Conservation (phyloP, 2,888 invertebrate species). For the Sicus ferrugineus region DNA sequence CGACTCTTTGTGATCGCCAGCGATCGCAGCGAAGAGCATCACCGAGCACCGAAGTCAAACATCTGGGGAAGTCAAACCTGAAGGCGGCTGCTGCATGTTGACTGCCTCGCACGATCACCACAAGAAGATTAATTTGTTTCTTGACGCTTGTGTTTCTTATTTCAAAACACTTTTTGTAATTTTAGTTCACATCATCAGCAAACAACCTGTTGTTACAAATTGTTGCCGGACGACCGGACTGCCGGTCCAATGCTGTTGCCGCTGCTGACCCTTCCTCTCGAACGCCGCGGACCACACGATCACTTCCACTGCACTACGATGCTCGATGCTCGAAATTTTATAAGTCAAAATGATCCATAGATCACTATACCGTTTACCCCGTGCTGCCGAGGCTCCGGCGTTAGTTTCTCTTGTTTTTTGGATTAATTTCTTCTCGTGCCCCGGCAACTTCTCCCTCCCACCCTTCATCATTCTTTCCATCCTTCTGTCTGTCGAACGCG, state of each 20-base stretch:
- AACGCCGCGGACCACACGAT: neutral
- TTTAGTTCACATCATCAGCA: slow-evolving; percentile 45
- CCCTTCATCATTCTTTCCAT: neutral
- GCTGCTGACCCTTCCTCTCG: slow-evolving; percentile 14
- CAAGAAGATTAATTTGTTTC: slow-evolving; percentile 49
- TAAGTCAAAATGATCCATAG: slow-evolving; percentile 45
- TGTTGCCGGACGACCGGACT: neutral
- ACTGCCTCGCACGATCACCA: slow-evolving; percentile 19
- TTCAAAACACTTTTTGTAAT: neutral
- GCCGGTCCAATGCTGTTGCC: neutral
- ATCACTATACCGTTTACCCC: slow-evolving; percentile 37
- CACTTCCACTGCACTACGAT: neutral
- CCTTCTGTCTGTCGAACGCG: neutral
- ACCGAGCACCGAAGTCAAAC: slow-evolving; percentile 33
- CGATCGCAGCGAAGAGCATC: too few relatives aligned
- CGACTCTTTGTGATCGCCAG: neutral
- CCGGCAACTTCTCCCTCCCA: neutral
- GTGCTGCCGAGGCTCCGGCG: slow-evolving; percentile 12
- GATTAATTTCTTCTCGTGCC: neutral
- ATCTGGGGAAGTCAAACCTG: slow-evolving; percentile 39
- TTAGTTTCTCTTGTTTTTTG: neutral
- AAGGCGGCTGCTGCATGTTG: slow-evolving; percentile 19
- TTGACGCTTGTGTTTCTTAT: slow-evolving; percentile 33
- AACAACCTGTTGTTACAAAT: slow-evolving; percentile 46
- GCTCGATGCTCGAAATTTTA: slow-evolving; percentile 1